Evolutionary conservation across 2,797 vertebrate species (phyloP), one percentile per base, ranked within the genome.

Genomic region (Oreochromis grahami): DNA sequence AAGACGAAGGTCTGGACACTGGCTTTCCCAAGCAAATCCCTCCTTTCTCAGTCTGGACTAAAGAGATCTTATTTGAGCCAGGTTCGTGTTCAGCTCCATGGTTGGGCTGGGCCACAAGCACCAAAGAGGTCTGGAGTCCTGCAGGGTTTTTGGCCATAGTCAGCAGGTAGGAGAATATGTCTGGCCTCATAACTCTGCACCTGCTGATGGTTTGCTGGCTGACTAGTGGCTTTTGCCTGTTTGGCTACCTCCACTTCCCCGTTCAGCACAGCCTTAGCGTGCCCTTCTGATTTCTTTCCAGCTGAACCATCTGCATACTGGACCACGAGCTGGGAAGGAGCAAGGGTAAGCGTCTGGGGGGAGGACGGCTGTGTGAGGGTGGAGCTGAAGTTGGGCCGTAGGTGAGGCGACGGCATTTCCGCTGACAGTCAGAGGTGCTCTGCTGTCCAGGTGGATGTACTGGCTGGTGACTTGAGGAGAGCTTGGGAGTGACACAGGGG

Each of bases 341-440:
- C 96, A 0, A 99, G 97, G 70, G 99, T 97, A 32, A 99, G 97
- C 2, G 98, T 97, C 91, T 98, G 98, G 1, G 98, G 98, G 98
- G 88, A 99, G 97, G 94, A 98, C 96, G 3, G 98, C 91, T 5
- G 95, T 76, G 89, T 99, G 98, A 29, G 98, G 95, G 94, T 99
- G 99, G 70, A 99, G 96, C 94, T 99, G 98, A 83, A 98, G 95
- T 88, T 97, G 96, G 84, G 96, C 91, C 9, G 97, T 92, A 74
- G 97, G 96, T 65, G 98, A 98, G 43, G 85, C 48, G 19, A 94
- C 83, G 0, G 93, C 48, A 4, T 91, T 92, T 52, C 94, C 92
- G 0, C 97, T 97, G 78, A 98, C 95, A 1, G 97, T 94, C 3
- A 97, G 89, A 90, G 98, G 97, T 1, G 98, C 97, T 81, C 98